phyloP scores from a whole-genome alignment of 2,113 vertebrate species.

The Nyctereutes procyonoides region DNA sequence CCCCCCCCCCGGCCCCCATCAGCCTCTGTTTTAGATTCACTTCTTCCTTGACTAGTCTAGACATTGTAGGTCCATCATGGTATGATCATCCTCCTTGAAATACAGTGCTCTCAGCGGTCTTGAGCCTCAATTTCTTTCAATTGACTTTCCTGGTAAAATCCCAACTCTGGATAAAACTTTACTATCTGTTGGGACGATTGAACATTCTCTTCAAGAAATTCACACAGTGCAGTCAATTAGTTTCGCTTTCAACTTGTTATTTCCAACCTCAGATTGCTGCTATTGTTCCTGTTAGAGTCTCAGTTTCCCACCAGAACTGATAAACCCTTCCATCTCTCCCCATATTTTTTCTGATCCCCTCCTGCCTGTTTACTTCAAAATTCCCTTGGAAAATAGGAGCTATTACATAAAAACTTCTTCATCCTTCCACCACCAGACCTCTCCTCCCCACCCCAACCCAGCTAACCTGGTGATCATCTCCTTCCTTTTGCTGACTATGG shows the following conservation, averaged over 20 bases:
- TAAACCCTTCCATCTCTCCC: background rate
- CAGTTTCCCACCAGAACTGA: background rate
- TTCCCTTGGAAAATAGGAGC: slow-evolving; percentile 39
- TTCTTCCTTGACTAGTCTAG: background rate
- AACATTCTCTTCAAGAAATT: slow-evolving; percentile 54
- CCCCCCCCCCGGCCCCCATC: background rate
- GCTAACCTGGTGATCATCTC: background rate
- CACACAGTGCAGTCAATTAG: background rate
- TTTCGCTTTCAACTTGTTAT: background rate
- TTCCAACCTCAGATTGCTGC: slow-evolving; percentile 21
- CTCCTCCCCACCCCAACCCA: background rate
- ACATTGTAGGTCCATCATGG: background rate
- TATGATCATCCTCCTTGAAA: slow-evolving; percentile 25
- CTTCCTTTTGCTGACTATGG: background rate
- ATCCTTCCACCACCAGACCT: background rate
- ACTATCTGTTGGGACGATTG: background rate
- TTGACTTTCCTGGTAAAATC: background rate
- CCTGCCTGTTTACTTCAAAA: background rate
- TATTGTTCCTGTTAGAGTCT: background rate
- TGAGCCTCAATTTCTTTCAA: background rate
- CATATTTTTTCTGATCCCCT: background rate
- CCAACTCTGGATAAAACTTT: slow-evolving; percentile 12
- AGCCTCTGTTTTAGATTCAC: background rate
- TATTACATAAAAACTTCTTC: background rate
- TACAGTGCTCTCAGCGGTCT: background rate